Evolutionary conservation across 2,113 vertebrate species (phyloP).

Genomic region (Percopsis transmontana): DNA sequence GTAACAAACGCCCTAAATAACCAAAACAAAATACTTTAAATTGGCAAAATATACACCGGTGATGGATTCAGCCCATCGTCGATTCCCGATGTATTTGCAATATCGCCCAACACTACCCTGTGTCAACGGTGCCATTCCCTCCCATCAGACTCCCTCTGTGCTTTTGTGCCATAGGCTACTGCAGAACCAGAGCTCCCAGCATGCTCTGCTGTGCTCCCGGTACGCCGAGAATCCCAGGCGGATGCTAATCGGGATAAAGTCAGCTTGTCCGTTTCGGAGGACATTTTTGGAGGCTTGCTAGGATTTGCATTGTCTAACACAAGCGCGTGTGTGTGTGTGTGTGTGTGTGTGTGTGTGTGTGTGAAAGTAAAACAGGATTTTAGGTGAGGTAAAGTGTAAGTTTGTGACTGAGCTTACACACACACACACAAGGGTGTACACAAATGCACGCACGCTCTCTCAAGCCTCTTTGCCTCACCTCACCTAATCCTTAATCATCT

Average conservation of each 20-base stretch:
- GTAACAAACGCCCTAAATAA: too few species aligned
- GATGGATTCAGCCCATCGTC: too few species aligned
- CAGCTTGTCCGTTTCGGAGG: conserved; percentile 21
- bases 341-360: too few species aligned
- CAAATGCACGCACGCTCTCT: conserved; percentile 24
- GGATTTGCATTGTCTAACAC: too few species aligned
- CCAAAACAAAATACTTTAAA: too few species aligned
- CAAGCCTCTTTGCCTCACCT: conserved; percentile 33
- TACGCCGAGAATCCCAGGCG: conserved; percentile 3
- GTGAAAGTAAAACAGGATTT: too few species aligned
- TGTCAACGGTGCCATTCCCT: neutral
- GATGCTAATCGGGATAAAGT: conserved; percentile 17
- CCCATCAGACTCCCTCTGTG: conserved; percentile 5
- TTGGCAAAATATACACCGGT: too few species aligned
- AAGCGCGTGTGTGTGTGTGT: too few species aligned
- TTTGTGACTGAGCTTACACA: neutral
- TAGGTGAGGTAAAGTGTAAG: neutral
- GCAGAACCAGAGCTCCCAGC: conserved; percentile 4
- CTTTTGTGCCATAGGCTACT: conserved; percentile 4
- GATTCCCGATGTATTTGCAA: too few species aligned
- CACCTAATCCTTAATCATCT: conserved; percentile 61
- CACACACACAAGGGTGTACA: conserved; percentile 12
- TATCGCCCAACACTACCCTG: too few species aligned
- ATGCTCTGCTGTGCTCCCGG: conserved; percentile 5
- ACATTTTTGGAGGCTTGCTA: conserved; percentile 19